Evolutionary conservation across 2,113 vertebrate genomes (phyloP), one percentile per base, ranked within the genome.

Genomic region (Chaetura pelagica): DNA sequence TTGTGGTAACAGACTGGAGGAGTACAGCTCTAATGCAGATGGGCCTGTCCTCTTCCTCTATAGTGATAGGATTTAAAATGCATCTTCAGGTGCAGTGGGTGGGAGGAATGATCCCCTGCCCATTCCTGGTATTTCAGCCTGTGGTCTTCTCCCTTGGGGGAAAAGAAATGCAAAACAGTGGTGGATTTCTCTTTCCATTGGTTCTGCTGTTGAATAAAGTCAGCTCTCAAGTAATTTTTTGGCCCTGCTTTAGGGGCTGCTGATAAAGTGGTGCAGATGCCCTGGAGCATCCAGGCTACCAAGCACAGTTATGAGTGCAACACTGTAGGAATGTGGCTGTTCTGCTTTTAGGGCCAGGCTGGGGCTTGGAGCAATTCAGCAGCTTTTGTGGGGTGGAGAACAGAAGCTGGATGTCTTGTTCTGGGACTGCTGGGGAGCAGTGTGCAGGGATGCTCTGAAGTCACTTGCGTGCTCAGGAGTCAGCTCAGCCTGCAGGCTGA

Each of bases 201-300:
- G 42, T 63, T n/a, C 46, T 84, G 38, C 55, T 3, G 2, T 17
- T 90, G 67, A 49, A 38, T 77, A 48, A 66, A 8, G 30, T 77
- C 22, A 22, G 44, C 32, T 77, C 51, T 92, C 5, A 5, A 20
- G 40, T 86, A 83, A 15, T 30, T 49, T 94, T 86, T 86, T 84
- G 91, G 59, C 76, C 27, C 15, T 12, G 46, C 27, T 74, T 69
- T 0, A 12, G 6, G 44, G 17, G 23, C 44, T 0, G 1, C 63
- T 77, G 84, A 27, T 91, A 24, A 42, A 77, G 64, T 0, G 0
- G 16, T 49, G 34, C 38, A 32, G 76, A 13, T 0, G 0, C 38
- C 49, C 44, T 72, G 72, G 80, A 67, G 64, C 38, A 76, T 75
- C n/a, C n/a, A n/a, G n/a, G 80, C 63, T 63, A 24, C 26, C 27